These are phyloP conservation scores for Itoplectis maculator DNA, from an alignment of 2,888 invertebrate genomes.

Conservation along the genomic window DNA sequence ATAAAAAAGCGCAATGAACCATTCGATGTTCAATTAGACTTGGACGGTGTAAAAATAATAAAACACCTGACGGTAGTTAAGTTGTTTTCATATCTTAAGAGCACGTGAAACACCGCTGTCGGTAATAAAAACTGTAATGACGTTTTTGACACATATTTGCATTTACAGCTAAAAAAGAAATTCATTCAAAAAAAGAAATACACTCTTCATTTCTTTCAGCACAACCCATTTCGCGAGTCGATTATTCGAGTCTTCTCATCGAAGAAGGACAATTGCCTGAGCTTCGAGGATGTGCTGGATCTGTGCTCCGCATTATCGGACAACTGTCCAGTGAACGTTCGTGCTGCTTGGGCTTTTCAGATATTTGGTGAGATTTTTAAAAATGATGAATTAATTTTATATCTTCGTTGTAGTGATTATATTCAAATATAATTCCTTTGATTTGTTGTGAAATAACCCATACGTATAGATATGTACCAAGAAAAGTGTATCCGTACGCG, in stretches of 20 bases:
- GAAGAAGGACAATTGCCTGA: slow-evolving; percentile 88
- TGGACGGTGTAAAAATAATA: background rate
- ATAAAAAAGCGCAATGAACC: background rate
- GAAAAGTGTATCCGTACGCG: slow-evolving; percentile 1
- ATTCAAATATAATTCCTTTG: background rate
- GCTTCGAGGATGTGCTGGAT: slow-evolving; percentile 92
- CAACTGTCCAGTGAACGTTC: slow-evolving; percentile 89
- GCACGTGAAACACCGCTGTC: no score
- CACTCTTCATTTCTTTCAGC: slow-evolving; percentile 85
- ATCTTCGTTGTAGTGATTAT: background rate
- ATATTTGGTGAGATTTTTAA: slow-evolving; percentile 87
- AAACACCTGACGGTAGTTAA: background rate
- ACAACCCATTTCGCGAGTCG: slow-evolving; percentile 91
- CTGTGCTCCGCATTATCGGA: slow-evolving; percentile 91
- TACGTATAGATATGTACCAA: background rate
- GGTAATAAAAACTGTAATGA: no score
- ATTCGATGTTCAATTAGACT: background rate
- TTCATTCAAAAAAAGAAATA: no score
- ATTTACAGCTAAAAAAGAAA: no score
- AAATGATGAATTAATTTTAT: background rate
- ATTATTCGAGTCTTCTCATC: slow-evolving; percentile 92
- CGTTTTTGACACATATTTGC: no score
- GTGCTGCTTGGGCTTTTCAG: slow-evolving; percentile 91
- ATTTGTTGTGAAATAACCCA: background rate
- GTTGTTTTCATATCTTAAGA: background rate